phyloP scores from a whole-genome alignment of 2,888 invertebrate species.

The Boloria selene region DNA sequence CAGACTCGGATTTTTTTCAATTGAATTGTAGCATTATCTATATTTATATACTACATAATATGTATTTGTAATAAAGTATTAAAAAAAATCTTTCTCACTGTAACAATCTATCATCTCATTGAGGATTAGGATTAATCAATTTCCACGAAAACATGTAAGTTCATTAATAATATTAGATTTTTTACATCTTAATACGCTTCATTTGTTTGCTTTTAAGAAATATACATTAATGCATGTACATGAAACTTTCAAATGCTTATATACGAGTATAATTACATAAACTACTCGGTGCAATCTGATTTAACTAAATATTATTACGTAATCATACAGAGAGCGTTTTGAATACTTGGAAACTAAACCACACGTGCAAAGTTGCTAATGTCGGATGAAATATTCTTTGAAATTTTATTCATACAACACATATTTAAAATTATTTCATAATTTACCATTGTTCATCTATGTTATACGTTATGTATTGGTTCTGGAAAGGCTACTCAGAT shows the following conservation, averaged over 20 bases:
- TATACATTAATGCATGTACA: not conserved
- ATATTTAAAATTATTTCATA: conserved; percentile 7
- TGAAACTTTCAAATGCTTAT: not conserved
- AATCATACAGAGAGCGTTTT: conserved; percentile 26
- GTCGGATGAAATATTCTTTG: conserved; percentile 28
- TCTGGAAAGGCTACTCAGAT: too few species aligned
- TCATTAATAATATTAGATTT: too few species aligned
- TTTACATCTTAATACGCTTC: too few species aligned
- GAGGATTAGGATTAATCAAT: not conserved
- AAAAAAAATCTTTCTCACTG: not conserved
- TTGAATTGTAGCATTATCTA: too few species aligned
- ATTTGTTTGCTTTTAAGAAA: too few species aligned
- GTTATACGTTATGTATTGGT: too few species aligned
- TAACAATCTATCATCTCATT: conserved; percentile 9
- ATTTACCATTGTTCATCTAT: not conserved
- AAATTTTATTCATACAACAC: conserved; percentile 8
- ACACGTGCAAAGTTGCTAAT: conserved; percentile 27
- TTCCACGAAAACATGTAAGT: too few species aligned
- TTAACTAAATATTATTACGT: conserved; percentile 25
- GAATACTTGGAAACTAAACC: conserved; percentile 31
- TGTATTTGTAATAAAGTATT: not conserved
- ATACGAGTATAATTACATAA: conserved; percentile 22
- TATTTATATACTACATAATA: too few species aligned
- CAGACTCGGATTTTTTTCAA: too few species aligned
- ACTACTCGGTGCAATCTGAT: conserved; percentile 28